These are phyloP conservation scores for Augochlora pura DNA, from an alignment of 1,140 invertebrate species.

Conservation along the genomic window DNA sequence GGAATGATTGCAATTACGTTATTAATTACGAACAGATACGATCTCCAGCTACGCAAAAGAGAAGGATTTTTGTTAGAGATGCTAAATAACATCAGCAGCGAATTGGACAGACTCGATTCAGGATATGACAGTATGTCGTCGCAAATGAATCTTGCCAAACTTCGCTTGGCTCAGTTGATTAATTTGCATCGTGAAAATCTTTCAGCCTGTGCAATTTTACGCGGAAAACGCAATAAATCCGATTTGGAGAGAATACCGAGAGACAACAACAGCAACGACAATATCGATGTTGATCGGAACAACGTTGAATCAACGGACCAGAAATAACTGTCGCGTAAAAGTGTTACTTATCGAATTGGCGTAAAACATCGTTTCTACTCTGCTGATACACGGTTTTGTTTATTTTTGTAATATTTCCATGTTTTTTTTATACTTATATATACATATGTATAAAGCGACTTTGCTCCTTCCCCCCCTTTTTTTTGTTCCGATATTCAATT, in stretches of 20 bases:
- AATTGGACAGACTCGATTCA: constrained; percentile 68
- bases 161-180: constrained; percentile 59
- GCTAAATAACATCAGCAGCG: constrained; percentile 72
- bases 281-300: neutral
- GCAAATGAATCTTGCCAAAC: constrained; percentile 65
- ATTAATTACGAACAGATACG: constrained; percentile 62
- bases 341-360: too few relatives aligned
- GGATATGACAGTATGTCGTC: constrained; percentile 66
- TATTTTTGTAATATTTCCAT: too few relatives aligned
- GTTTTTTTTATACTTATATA: too few relatives aligned
- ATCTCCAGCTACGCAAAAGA: constrained; percentile 58
- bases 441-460: too few relatives aligned
- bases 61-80: constrained; percentile 62
- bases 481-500: neutral
- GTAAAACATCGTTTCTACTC: too few relatives aligned
- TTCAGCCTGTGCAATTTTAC: constrained; percentile 64
- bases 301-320: too few relatives aligned
- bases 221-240: constrained; percentile 36
- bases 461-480: too few relatives aligned
- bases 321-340: neutral
- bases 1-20: constrained; percentile 59
- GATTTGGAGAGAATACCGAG: too few relatives aligned
- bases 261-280: neutral
- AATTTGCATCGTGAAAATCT: constrained; percentile 68
- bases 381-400: too few relatives aligned